Evolutionary conservation across 1,140 invertebrate genomes (phyloP), one percentile per base, ranked within the genome.

Genomic region (Camponotus floridanus): DNA sequence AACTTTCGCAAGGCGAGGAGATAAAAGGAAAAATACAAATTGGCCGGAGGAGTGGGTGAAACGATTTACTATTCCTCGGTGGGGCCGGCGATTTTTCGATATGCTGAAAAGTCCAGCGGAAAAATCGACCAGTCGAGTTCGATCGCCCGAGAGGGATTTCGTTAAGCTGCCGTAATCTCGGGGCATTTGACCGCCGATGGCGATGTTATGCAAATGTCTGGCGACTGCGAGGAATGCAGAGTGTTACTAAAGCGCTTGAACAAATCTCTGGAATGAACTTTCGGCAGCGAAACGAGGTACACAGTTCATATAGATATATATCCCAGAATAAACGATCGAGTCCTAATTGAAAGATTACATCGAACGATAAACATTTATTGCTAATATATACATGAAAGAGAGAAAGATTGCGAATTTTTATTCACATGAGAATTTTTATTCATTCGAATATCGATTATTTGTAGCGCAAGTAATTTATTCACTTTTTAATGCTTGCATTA

Each of bases 161-260:
- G 26, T 61, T 83, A 83, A 83, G 68, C 55, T n/a, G 39, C 55
- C 42, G 68, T 74, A 83, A 83, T 83, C 64, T 48, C 26, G 21
- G 18, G 42, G 42, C 68, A 74, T 73, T 74, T 59, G 39, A 2
- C 31, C 39, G 18, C n/a, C 39, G 51, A 62, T 74, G 55, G 79
- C 26, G 55, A 70, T 83, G 55, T 74, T 83, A 83, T 74, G 79
- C 79, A 83, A 83, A 83, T 83, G 55, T 59, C 79, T 45, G 39
- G 55, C 21, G 18, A 26, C 8, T 70, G 26, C 21, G 51, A 81
- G 51, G 18, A 71, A 71, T 70, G 26, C 51, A 21, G 7, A 81
- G 55, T 57, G 67, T 67, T 45, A 39, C 67, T 71, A 59, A 61
- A 73, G 36, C 42, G 55, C 68, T 74, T 61, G 55, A n/a, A 61